phyloP scores from a whole-genome alignment of 2,888 invertebrate genomes.

The Ariolimax columbianus region DNA sequence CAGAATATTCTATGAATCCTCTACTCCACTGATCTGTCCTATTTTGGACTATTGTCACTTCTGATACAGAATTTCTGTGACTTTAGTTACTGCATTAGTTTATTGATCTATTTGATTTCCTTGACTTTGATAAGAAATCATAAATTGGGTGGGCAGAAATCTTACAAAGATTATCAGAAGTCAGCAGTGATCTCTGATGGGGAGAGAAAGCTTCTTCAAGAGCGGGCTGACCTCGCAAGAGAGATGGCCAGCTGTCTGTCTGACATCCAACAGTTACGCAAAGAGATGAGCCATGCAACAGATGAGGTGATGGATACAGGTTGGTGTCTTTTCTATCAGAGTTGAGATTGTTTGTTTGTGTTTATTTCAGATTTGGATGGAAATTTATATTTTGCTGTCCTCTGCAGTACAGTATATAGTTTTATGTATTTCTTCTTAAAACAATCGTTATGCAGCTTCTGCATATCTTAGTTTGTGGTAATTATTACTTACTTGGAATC shows the following conservation, averaged over 20 bases:
- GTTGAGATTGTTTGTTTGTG: not conserved
- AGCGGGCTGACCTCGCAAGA: not conserved
- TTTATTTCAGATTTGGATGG: too few species aligned
- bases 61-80: not conserved
- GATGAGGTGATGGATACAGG: constrained; percentile 36
- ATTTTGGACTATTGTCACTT: not conserved
- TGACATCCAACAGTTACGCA: constrained; percentile 12
- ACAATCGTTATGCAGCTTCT: too few species aligned
- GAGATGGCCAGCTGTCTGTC: constrained; percentile 22
- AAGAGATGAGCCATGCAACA: constrained; percentile 17
- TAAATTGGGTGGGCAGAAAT: not conserved
- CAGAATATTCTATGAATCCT: too few species aligned
- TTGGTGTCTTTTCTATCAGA: not conserved
- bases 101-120: not conserved
- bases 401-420: too few species aligned
- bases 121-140: constrained; percentile 10
- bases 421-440: too few species aligned
- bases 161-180: not conserved
- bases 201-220: not conserved
- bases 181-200: not conserved
- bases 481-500: too few species aligned
- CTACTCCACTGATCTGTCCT: not conserved
- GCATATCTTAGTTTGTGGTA: too few species aligned
- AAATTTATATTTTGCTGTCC: too few species aligned
- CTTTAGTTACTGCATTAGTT: not conserved